A percentile compares a stretch with the other conserved stretches of the same genome.
Evolutionary conservation across 2,797 vertebrate genomes (phyloP).

Genomic region (Chlorospingus semifuscus): DNA sequence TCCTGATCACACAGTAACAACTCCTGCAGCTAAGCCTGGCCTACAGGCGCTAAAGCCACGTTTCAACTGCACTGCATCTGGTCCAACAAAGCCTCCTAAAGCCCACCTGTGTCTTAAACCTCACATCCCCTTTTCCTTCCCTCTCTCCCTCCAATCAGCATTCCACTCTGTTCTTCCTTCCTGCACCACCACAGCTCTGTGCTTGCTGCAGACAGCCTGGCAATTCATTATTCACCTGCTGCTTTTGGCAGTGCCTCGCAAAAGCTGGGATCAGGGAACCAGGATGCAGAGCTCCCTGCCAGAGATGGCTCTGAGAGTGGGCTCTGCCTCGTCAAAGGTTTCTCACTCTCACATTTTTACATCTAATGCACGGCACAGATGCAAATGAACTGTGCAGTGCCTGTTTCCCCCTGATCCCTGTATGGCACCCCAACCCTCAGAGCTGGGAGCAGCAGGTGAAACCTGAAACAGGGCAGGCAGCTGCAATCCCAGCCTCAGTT

Average conservation of each 20-base stretch:
- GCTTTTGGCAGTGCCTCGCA: background rate
- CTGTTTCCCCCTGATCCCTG: rapidly evolving
- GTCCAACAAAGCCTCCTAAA: background rate
- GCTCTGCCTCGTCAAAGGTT: background rate
- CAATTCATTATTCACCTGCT: background rate
- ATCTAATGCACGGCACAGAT: background rate
- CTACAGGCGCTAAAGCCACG: background rate
- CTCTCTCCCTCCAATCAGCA: background rate
- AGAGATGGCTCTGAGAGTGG: background rate
- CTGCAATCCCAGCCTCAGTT: background rate
- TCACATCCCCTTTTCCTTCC: background rate
- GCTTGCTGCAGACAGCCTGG: background rate
- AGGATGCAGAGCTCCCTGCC: background rate
- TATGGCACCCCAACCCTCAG: background rate
- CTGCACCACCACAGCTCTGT: background rate
- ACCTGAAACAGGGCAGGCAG: background rate
- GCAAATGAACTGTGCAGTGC: background rate
- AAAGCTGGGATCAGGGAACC: background rate
- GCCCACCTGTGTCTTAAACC: background rate
- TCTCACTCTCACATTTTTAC: background rate
- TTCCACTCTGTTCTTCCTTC: background rate
- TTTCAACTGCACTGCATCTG: background rate
- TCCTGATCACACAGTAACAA: background rate
- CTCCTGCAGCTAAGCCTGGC: background rate
- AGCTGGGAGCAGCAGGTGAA: background rate